Base-by-base conservation (phyloP, 2,797 vertebrate species). In the Podarcis lilfordi region DNA sequence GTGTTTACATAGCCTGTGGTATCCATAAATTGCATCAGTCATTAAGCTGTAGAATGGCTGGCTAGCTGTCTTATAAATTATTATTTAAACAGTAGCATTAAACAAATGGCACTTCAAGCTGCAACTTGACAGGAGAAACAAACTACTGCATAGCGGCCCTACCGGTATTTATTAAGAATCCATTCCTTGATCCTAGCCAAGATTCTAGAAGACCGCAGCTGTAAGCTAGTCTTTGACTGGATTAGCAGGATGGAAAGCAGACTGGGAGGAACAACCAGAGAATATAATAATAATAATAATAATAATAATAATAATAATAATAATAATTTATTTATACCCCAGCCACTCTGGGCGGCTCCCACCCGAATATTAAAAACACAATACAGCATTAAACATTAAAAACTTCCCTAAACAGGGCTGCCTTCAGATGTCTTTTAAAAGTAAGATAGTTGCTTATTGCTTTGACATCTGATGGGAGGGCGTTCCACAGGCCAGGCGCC, bases 11-110 rank as follows among this genome's bases (percentile, higher is more conserved):
- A 94, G 93, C 92, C 89, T 88, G 89, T 69, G 89, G 90, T 93
- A 93, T 95, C 91, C 93, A 93, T 96, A 96, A 96, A 96, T 96
- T 95, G 95, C 86, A 90, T 85, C 87, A 95, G 93, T 94, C 94
- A 95, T 96, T 96, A 95, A 95, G 91, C 88, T 93, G 92, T 87
- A 92, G 79, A 90, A 91, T 0, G 3, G 94, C 91, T 92, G 91
- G 91, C 94, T 95, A 90, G 69, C 91, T 91, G 92, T 40, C 91
- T 96, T 95, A 92, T 96, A 96, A 97, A 96, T 94, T 95, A 93
- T 93, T 95, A 92, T 92, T 92, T 93, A 90, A 96, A 94, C 93
- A 96, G 91, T 79, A 94, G 93, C 93, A 90, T 95, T 96, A 96
- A 94, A 94, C 91, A 94, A 92, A 93, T 91, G 90, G 92, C 87